Conservation (phyloP, 2,888 invertebrate species). For the Invenusta paracnida region DNA sequence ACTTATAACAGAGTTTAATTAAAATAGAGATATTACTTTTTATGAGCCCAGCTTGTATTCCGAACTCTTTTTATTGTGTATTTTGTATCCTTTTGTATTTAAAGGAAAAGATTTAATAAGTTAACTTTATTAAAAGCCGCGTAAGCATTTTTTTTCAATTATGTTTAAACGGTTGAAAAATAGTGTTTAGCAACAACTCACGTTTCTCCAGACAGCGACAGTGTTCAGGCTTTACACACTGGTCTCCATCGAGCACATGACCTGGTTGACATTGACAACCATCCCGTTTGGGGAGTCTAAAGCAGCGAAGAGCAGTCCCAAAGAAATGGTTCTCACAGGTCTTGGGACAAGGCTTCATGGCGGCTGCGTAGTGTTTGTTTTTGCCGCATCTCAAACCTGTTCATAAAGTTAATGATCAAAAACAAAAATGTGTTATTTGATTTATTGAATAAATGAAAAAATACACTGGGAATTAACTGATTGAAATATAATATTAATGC, state of each 20-base stretch:
- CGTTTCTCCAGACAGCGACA: constrained; percentile 43
- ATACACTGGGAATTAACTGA: too few species aligned
- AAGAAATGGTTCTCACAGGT: constrained; percentile 45
- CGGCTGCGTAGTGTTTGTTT: constrained; percentile 38
- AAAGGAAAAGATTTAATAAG: not conserved
- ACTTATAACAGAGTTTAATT: too few species aligned
- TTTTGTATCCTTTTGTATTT: too few species aligned
- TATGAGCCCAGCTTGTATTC: too few species aligned
- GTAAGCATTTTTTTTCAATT: too few species aligned
- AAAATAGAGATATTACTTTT: too few species aligned
- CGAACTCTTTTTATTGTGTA: too few species aligned
- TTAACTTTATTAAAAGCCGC: too few species aligned
- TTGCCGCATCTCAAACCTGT: constrained; percentile 39
- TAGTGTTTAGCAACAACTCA: not conserved
- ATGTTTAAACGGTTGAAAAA: too few species aligned
- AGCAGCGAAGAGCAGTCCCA: constrained; percentile 39
- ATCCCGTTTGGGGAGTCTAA: constrained; percentile 42
- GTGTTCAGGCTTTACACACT: constrained; percentile 41
- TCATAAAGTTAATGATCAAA: not conserved
- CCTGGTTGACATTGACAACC: constrained; percentile 43
- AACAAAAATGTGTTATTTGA: too few species aligned
- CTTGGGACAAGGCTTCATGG: constrained; percentile 44
- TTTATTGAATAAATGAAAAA: too few species aligned
- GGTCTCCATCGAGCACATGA: constrained; percentile 40
- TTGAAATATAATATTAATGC: too few species aligned